phyloP scores from a whole-genome alignment of 2,113 vertebrate species.

The Odontesthes bonariensis region DNA sequence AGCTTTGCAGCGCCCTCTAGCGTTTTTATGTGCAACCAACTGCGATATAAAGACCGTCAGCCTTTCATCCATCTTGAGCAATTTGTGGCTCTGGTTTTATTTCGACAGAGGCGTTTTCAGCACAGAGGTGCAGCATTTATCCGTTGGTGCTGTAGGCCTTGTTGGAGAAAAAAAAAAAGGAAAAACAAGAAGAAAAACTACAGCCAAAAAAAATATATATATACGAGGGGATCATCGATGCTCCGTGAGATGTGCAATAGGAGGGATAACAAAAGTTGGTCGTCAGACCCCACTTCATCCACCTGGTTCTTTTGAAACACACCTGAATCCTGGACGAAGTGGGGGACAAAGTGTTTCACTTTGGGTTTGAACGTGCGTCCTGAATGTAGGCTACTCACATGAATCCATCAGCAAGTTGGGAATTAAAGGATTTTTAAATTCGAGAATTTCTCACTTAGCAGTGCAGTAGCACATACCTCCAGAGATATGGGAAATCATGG shows the following conservation, averaged over 20 bases:
- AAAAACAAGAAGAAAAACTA: too few relatives aligned
- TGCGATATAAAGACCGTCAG: background rate
- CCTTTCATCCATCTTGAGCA: background rate
- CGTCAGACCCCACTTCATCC: background rate
- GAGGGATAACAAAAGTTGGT: too few relatives aligned
- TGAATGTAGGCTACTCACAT: background rate
- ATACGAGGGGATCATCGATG: too few relatives aligned
- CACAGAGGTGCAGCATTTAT: too few relatives aligned
- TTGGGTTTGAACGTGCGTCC: constrained; percentile 80
- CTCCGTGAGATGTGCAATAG: too few relatives aligned
- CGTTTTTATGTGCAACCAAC: background rate
- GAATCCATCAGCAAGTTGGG: background rate
- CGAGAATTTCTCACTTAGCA: background rate
- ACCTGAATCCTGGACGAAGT: constrained; percentile 84
- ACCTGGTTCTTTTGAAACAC: constrained; percentile 70
- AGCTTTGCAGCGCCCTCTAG: constrained; percentile 65
- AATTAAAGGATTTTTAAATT: background rate
- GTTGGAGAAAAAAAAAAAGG: too few relatives aligned
- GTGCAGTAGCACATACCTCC: background rate
- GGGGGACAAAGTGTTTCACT: constrained; percentile 83
- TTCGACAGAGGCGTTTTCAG: too few relatives aligned
- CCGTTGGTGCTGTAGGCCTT: too few relatives aligned
- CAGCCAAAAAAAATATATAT: too few relatives aligned
- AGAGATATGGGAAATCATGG: background rate
- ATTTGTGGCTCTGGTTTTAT: background rate